A percentile compares a stretch with the other conserved stretches of the same genome.
Evolutionary conservation across 2,888 invertebrate species (phyloP).

Genomic region (Deladenus siricidicola): DNA sequence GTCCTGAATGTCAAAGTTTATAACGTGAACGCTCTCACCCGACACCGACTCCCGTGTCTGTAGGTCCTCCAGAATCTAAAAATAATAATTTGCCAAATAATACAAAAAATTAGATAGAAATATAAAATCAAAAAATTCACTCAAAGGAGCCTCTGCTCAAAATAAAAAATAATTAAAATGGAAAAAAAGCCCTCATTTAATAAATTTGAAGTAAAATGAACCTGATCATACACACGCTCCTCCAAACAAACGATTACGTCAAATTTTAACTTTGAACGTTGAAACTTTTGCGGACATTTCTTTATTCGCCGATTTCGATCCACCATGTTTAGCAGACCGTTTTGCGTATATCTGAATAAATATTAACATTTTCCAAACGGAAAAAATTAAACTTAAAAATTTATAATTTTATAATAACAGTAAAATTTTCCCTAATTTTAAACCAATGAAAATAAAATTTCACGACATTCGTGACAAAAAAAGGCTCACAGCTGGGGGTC

Average conservation of each 20-base stretch:
- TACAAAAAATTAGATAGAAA: not conserved
- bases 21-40: slow-evolving; percentile 77
- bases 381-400: not conserved
- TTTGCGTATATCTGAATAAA: slow-evolving; percentile 71
- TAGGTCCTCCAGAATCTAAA: slow-evolving; percentile 53
- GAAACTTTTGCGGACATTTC: slow-evolving; percentile 83
- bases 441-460: not conserved
- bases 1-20: slow-evolving; percentile 97
- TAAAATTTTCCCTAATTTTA: not conserved
- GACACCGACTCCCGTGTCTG: slow-evolving; percentile 71
- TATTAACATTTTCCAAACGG: not conserved
- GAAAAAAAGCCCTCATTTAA: not conserved
- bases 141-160: too few species aligned
- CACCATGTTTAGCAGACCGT: slow-evolving; percentile 92
- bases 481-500: slow-evolving; percentile 31
- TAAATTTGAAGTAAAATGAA: slow-evolving; percentile 53
- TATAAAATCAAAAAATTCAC: not conserved
- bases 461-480: not conserved
- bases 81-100: not conserved
- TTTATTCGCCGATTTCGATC: slow-evolving; percentile 94
- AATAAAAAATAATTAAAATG: too few species aligned
- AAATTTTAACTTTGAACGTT: slow-evolving; percentile 76
- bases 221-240: slow-evolving; percentile 96
- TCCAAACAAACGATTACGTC: slow-evolving; percentile 94
- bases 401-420: not conserved